Conservation (phyloP, 2,888 invertebrate genomes). For the Lasioglossum malachurum region DNA sequence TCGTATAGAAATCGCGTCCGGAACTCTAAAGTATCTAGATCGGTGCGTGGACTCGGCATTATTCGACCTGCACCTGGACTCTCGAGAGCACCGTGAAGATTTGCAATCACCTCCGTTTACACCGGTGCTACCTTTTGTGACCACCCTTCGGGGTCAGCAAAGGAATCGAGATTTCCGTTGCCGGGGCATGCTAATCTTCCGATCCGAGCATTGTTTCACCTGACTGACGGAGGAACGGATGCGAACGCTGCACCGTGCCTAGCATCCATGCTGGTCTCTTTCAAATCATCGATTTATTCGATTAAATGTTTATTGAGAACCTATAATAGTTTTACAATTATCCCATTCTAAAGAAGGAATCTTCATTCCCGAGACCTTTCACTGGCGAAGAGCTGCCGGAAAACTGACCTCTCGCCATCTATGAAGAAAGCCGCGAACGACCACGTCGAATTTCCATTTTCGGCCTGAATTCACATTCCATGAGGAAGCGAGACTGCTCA, state of each 20-base stretch:
- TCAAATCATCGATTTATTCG: neutral
- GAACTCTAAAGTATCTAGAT: constrained; percentile 76
- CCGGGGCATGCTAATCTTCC: constrained; percentile 62
- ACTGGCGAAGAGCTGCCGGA: neutral
- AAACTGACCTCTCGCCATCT: constrained; percentile 5
- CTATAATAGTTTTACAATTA: neutral
- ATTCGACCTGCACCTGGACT: constrained; percentile 80
- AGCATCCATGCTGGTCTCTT: neutral
- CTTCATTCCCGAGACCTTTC: neutral
- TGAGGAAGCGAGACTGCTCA: neutral
- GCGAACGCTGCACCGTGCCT: constrained; percentile 30
- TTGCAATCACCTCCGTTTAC: constrained; percentile 78
- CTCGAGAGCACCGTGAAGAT: constrained; percentile 78
- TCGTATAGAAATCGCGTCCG: constrained; percentile 54
- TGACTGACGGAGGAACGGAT: constrained; percentile 55
- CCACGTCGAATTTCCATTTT: neutral
- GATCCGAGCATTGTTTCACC: constrained; percentile 60
- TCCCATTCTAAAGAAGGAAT: neutral
- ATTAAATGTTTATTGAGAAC: neutral
- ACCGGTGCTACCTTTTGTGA: constrained; percentile 70
- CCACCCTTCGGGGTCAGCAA: constrained; percentile 64
- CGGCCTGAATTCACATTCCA: neutral
- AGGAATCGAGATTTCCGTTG: constrained; percentile 77
- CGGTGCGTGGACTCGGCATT: constrained; percentile 66
- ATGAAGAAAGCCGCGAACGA: neutral